A percentile compares a stretch with the other conserved stretches of the same genome.
phyloP scores from a whole-genome alignment of 2,888 invertebrate genomes.

The Pelosia muscerda region DNA sequence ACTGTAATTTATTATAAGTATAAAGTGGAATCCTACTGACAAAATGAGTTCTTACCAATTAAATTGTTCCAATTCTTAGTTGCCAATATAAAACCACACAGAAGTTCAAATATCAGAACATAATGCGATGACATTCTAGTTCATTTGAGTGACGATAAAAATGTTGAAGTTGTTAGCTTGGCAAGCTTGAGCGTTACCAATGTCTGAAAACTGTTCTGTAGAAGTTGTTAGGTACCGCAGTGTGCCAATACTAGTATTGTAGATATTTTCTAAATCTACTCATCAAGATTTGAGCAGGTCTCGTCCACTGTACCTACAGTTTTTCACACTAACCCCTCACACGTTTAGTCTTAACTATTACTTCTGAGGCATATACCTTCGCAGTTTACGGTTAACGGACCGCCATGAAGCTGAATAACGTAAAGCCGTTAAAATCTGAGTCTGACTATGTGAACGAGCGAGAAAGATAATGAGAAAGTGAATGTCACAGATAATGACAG shows the following conservation, averaged over 20 bases:
- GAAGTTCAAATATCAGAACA: not conserved
- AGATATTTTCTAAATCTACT: slow-evolving; percentile 32
- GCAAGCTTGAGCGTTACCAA: slow-evolving; percentile 30
- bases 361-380: too few species aligned
- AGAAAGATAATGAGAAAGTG: not conserved
- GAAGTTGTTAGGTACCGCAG: slow-evolving; percentile 37
- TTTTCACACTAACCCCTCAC: not conserved
- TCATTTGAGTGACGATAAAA: not conserved
- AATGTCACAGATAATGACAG: not conserved
- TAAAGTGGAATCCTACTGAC: not conserved
- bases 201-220: slow-evolving; percentile 11
- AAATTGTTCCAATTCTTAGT: not conserved
- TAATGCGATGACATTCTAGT: not conserved
- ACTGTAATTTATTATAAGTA: not conserved
- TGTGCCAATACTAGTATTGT: slow-evolving; percentile 53
- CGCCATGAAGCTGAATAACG: too few species aligned
- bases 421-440: too few species aligned
- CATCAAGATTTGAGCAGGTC: slow-evolving; percentile 6
- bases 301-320: not conserved
- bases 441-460: not conserved
- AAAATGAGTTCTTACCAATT: not conserved
- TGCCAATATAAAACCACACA: not conserved
- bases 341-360: too few species aligned
- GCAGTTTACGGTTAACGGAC: too few species aligned
- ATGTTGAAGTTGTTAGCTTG: not conserved